Percentiles rank a stretch among this genome's conserved stretches.
These are phyloP conservation scores for Dryas iulia DNA, from an alignment of 1,140 invertebrate genomes.

Conservation along the genomic window DNA sequence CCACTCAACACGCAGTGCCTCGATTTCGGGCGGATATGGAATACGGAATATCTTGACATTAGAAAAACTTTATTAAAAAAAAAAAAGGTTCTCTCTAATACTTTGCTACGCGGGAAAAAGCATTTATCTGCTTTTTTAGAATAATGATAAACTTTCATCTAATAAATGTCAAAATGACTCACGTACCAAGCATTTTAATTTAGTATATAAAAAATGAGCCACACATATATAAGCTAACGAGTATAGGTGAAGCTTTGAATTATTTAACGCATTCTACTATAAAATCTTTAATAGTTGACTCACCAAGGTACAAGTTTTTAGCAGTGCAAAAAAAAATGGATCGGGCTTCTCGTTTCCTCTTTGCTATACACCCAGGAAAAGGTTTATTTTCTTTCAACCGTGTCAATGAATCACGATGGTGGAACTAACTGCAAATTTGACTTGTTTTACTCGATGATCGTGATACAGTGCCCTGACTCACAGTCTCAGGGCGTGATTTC, in stretches of 20 bases:
- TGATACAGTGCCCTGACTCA: slow-evolving; percentile 51
- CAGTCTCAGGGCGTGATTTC: slow-evolving; percentile 39
- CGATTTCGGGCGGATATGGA: too few relatives aligned
- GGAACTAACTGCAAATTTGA: slow-evolving; percentile 59
- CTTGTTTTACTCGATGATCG: slow-evolving; percentile 49
- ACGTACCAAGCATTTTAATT: background rate
- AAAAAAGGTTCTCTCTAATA: background rate
- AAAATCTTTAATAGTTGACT: slow-evolving; percentile 34
- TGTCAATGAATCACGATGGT: slow-evolving; percentile 41
- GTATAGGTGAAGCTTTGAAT: background rate
- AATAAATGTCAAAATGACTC: background rate
- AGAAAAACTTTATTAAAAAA: too few relatives aligned
- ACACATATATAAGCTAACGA: background rate
- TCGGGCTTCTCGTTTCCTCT: slow-evolving; percentile 31
- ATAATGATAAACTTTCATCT: background rate
- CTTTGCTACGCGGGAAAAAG: background rate
- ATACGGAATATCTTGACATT: background rate
- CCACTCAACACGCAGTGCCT: too few relatives aligned
- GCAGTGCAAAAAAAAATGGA: slow-evolving; percentile 18
- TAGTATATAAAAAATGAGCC: background rate
- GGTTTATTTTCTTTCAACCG: slow-evolving; percentile 24
- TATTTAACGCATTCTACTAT: background rate
- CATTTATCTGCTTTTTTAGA: background rate
- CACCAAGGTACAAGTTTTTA: slow-evolving; percentile 37
- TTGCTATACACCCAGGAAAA: slow-evolving; percentile 29